Evolutionary conservation across 2,113 vertebrate species (phyloP), one percentile per base, ranked within the genome.

Genomic region (Panurus biarmicus): DNA sequence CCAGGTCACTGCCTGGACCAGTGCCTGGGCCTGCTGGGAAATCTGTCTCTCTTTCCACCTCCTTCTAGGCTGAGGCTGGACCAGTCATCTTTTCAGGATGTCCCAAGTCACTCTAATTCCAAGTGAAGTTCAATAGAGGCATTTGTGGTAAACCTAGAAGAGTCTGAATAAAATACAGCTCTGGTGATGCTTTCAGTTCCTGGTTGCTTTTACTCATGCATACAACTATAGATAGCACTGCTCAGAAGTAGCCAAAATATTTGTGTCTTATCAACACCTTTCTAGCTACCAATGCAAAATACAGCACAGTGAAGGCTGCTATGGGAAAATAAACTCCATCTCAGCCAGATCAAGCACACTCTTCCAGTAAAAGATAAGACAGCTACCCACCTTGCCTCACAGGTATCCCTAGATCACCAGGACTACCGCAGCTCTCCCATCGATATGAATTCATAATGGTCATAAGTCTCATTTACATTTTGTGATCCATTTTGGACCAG

Each of bases 151-250:
- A 83, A 57, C 23, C 28, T 33, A 86, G 56, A 83, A 50, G 29
- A 40, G 61, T 47, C 19, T 40, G 40, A 45, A 57, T 25, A 44
- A 74, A 78, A 24, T 6, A 21, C 8, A 29, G 9, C 12, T 75
- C 77, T 25, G 35, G n/a, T 47, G 22, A 31, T 35, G 20, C 12
- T 74, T 36, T 60, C 29, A 69, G 28, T 15, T 82, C 44, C 50
- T 25, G 17, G 9, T 44, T 78, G 21, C 35, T 19, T 57, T 50
- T 51, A 25, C 15, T 42, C 6, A 2, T 47, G 47, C 0, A 0
- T 40, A 50, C 14, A 81, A 23, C 23, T 23, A n/a, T 9, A n/a
- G 29, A n/a, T n/a, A n/a, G n/a, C n/a, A 42, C 56, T 19, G 54
- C 72, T 47, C 20, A 1, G 56, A n/a, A 47, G 42, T 0, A 38